These are phyloP conservation scores for Delphinapterus leucas DNA, from an alignment of 2,113 vertebrate genomes.

Conservation along the genomic window DNA sequence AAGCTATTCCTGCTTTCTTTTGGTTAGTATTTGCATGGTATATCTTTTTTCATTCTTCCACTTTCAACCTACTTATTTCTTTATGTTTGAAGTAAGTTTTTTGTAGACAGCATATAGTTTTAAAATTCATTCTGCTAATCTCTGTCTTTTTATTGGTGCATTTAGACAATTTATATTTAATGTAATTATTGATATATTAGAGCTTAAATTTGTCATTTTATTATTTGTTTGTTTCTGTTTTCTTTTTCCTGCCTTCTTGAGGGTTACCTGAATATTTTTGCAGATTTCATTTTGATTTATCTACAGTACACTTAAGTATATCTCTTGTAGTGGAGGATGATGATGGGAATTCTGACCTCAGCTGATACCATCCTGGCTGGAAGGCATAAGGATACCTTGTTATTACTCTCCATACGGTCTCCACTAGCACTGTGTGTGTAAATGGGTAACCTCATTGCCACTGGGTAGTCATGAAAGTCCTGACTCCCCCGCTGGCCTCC, in stretches of 20 bases:
- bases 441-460: background rate
- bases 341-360: background rate
- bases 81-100: background rate
- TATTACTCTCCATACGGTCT: background rate
- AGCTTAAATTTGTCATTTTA: background rate
- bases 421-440: background rate
- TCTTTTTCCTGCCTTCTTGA: background rate
- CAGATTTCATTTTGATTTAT: background rate
- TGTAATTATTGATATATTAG: background rate
- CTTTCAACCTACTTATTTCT: background rate
- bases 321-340: background rate
- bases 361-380: background rate
- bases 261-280: background rate
- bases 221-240: background rate
- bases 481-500: background rate
- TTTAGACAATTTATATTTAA: background rate
- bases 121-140: background rate
- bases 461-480: accelerated
- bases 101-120: background rate
- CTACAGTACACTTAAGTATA: background rate
- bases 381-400: background rate
- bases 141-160: background rate
- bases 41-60: background rate
- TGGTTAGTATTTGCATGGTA: background rate
- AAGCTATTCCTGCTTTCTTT: background rate